Evolutionary conservation across 2,113 vertebrate genomes (phyloP), one percentile per base, ranked within the genome.

Genomic region (Phodopus roborovskii): DNA sequence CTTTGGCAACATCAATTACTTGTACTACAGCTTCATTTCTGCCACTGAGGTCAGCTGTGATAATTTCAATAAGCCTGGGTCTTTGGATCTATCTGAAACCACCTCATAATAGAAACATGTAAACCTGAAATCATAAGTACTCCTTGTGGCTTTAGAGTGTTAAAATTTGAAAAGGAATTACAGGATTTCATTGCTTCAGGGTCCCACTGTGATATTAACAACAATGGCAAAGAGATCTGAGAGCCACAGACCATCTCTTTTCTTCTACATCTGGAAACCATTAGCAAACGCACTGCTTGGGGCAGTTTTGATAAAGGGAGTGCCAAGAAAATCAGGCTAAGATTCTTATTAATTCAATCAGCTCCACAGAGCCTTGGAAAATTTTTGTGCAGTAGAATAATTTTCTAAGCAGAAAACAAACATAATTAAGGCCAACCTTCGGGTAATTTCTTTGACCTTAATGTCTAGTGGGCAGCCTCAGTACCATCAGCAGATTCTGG

Each of bases 331-430:
- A 53, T 36, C 68, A 77, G 22, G 45, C 1, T 28, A 50, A 71
- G 30, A 42, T 0, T 17, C 20, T 16, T 39, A 20, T 33, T 58
- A 77, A 83, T 60, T 81, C 42, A 95, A 45, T 30, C 36, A 88
- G 39, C 48, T 53, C 50, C 28, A 8, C 20, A 16, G 64, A 92
- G 6, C 58, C 42, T 86, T 45, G 70, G 74, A 58, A 91, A 90
- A 82, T 4, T 30, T 33, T 85, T 77, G 19, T 86, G 3, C 24
- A 58, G 13, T 28, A n/a, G 39, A 78, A 94, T 24, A 7, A 20
- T 68, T 78, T 79, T 77, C 70, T 68, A 92, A 91, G 66, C 45
- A 93, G 71, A 92, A 94, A 93, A 68, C 62, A 26, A 78, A 70
- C 77, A 84, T 74, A 50, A 83, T 90, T 62, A 87, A 89, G 83